A percentile compares a stretch with the other conserved stretches of the same genome.
Evolutionary conservation across 2,888 invertebrate genomes (phyloP).

Genomic region (Acleris laterana): DNA sequence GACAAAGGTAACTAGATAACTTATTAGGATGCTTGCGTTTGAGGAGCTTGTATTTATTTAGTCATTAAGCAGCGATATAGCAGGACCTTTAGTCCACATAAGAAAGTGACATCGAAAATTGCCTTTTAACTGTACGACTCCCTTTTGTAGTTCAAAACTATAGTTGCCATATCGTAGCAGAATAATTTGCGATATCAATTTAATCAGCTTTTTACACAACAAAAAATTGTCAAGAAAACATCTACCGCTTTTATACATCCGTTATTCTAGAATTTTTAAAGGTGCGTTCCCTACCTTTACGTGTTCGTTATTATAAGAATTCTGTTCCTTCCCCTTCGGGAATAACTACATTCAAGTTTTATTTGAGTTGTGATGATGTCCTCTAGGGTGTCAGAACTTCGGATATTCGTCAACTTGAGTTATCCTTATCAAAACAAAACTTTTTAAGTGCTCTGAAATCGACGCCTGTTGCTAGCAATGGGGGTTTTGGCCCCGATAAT

Average conservation of each 20-base stretch:
- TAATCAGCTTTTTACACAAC: too few relatives aligned
- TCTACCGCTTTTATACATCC: too few relatives aligned
- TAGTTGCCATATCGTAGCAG: too few relatives aligned
- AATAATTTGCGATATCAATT: too few relatives aligned
- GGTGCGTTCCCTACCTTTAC: too few relatives aligned
- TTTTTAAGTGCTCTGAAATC: slow-evolving; percentile 9
- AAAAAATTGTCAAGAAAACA: too few relatives aligned
- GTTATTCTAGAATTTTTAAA: too few relatives aligned
- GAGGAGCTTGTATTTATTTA: slow-evolving; percentile 52
- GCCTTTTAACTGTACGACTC: too few relatives aligned
- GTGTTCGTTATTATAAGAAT: too few relatives aligned
- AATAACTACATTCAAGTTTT: slow-evolving; percentile 55
- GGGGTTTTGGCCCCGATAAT: slow-evolving; percentile 19
- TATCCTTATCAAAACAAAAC: slow-evolving; percentile 33
- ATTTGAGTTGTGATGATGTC: slow-evolving; percentile 51
- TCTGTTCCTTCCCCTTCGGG: slow-evolving; percentile 33
- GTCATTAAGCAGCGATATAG: slow-evolving; percentile 44
- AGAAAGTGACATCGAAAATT: too few relatives aligned
- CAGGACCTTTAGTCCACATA: slow-evolving; percentile 4
- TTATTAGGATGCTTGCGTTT: slow-evolving; percentile 54
- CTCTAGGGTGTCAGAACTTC: slow-evolving; percentile 39
- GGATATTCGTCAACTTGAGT: slow-evolving; percentile 44
- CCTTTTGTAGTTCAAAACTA: too few relatives aligned
- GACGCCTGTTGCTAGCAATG: slow-evolving; percentile 14
- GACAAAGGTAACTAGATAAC: slow-evolving; percentile 62